Base-by-base conservation (phyloP, 2,797 vertebrate genomes). In the Dipus sagitta region DNA sequence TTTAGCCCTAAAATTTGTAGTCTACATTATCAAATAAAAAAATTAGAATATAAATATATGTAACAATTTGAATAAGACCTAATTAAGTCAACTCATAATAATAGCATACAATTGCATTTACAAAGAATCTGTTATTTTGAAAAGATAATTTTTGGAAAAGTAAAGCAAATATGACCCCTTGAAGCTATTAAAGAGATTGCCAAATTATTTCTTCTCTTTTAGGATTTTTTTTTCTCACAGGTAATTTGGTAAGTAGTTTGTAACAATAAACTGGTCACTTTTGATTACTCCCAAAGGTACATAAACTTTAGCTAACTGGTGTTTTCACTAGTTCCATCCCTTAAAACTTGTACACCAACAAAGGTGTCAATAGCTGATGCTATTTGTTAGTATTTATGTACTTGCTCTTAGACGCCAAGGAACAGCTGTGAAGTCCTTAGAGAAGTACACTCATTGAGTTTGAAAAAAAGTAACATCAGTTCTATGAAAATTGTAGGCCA, bases 181-280 rank as follows among this genome's bases (percentile, higher is more conserved):
- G 42, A 95, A 47, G 58, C 84, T 84, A 72, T 30, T 91, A 38
- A 78, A 90, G 26, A 26, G 4, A 60, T 62, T 67, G 28, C 32
- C 54, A 86, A 82, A 58, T 85, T 85, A 88, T 90, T 95, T 30
- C 79, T 87, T 20, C 32, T 65, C 58, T 28, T 83, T 67, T 88
- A 47, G 67, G 91, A 95, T 70, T 38, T 7, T 88, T 81, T 71
- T 74, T n/a, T 70, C 24, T 94, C 23, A 65, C 1, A 60, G 24
- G 64, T n/a, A 64, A 9, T 86, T 94, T 95, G 58, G 18, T 58
- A 83, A 93, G n/a, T 93, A 42, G 38, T 67, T 72, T 82, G 3
- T 79, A 70, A 91, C 17, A 2, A 47, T 76, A 64, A 91, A 81
- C 18, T 30, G 77, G 13, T 8, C 23, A 23, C 26, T 89, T 91